Evolutionary conservation across 2,888 invertebrate genomes (phyloP), one percentile per base, ranked within the genome.

Genomic region (Dolichomitus sp.): DNA sequence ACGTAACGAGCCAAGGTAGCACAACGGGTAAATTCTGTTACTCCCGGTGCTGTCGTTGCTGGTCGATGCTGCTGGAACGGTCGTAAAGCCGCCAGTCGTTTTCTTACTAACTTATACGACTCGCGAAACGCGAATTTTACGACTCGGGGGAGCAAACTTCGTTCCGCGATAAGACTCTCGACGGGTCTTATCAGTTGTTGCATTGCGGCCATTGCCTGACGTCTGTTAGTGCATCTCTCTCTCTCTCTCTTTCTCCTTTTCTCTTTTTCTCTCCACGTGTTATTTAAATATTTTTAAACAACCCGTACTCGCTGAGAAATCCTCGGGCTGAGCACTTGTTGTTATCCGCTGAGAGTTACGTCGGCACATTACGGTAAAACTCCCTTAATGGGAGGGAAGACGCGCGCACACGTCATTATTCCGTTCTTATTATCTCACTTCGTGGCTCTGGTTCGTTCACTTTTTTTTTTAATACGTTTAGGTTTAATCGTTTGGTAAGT

Each of bases 271-370:
- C 48, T 6, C 5, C 7, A 7, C 17, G n/a, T 17, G n/a, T 17
- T 48, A 48, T 54, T 54, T 27, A 2, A 54, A 54, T 27, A 27
- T 54, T 54, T 70, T 70, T 40, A 23, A 70, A 14, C 54, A 40
- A 54, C 54, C 54, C n/a, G n/a, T 54, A 52, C 40, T n/a, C 69
- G 37, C 14, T 37, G 5, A 40, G 37, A 37, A 23, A 54, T 40
- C 19, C 52, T 14, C 69, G 52, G 19, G 40, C 12, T 11, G 12
- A 9, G 40, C 69, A 37, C 40, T 66, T 57, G 78, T 78, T 42
- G 81, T 82, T 70, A 78, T 74, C 57, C 79, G 70, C 33, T 75
- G 79, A 79, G 75, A 72, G 75, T 80, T 72, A 83, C 80, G 75
- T 80, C 59, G 80, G 80, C 48, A 70, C 70, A 83, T 83, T 79